Evolutionary conservation across 1,140 invertebrate species (phyloP).

Genomic region (Cherax destructor): DNA sequence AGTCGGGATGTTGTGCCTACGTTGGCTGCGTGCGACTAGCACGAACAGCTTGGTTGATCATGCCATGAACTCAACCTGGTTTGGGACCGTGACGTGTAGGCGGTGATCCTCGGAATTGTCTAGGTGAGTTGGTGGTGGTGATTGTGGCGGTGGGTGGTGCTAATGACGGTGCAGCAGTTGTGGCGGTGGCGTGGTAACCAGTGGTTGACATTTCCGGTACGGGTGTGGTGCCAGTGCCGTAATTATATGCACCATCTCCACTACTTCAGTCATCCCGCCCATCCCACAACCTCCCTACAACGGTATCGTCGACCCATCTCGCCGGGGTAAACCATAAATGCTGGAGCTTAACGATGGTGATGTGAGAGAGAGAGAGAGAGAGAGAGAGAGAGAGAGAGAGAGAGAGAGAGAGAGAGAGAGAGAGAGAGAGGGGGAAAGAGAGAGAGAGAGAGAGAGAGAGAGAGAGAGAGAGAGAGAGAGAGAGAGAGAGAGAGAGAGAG

Average conservation of each 20-base stretch:
- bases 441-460: not conserved
- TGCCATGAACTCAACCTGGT: too few species aligned
- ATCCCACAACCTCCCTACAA: too few species aligned
- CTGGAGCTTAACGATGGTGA: not conserved
- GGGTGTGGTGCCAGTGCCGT: not conserved
- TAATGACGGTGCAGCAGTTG: not conserved
- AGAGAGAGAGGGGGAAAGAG: conserved; percentile 28
- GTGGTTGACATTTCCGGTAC: conserved; percentile 3
- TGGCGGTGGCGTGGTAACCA: not conserved
- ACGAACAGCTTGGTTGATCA: too few species aligned
- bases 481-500: not conserved
- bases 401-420: conserved; percentile 36
- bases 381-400: conserved; percentile 40
- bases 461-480: not conserved
- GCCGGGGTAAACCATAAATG: too few species aligned
- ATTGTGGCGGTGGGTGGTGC: too few species aligned
- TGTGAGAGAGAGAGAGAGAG: not conserved
- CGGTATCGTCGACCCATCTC: too few species aligned
- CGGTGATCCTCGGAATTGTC: too few species aligned
- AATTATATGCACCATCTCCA: not conserved
- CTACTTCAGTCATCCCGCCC: not conserved
- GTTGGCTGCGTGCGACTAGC: too few species aligned
- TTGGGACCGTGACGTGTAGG: too few species aligned
- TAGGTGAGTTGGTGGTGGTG: too few species aligned
- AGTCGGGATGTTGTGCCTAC: too few species aligned